Conservation (phyloP, 2,888 invertebrate species). For the Amiota communis region DNA sequence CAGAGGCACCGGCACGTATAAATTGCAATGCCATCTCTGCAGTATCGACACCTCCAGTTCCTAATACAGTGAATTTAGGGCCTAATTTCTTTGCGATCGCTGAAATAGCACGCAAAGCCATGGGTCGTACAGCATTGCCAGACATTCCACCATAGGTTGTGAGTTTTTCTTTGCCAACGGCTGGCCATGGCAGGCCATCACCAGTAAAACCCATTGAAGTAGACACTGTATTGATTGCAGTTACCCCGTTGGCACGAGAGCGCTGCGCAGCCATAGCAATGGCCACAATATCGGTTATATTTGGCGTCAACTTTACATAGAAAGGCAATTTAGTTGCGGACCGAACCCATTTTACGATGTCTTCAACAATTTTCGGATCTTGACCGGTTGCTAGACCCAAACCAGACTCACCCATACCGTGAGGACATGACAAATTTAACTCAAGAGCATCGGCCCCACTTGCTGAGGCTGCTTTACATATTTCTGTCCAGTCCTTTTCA, state of each 20-base stretch:
- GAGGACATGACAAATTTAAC: conserved; percentile 96
- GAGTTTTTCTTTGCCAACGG: conserved; percentile 82
- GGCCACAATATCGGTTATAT: background rate
- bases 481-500: conserved; percentile 89
- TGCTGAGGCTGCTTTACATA: conserved; percentile 84
- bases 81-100: background rate
- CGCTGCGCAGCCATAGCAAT: background rate
- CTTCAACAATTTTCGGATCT: conserved; percentile 89
- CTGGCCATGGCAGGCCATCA: conserved; percentile 76
- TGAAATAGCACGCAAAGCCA: conserved; percentile 74
- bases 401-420: conserved; percentile 98
- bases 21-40: conserved; percentile 75
- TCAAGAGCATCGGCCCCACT: conserved; percentile 96
- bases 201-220: background rate
- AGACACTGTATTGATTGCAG: background rate
- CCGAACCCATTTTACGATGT: conserved; percentile 93
- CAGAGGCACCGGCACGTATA: conserved; percentile 92
- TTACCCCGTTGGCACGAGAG: background rate
- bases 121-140: conserved; percentile 71
- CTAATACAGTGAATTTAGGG: conserved; percentile 69
- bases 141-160: conserved; percentile 90
- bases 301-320: conserved; percentile 86
- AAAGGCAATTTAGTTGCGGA: conserved; percentile 92
- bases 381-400: conserved; percentile 99
- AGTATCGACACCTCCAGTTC: conserved; percentile 96